Conservation (phyloP, 2,113 vertebrate genomes). For the Cromileptes altivelis region DNA sequence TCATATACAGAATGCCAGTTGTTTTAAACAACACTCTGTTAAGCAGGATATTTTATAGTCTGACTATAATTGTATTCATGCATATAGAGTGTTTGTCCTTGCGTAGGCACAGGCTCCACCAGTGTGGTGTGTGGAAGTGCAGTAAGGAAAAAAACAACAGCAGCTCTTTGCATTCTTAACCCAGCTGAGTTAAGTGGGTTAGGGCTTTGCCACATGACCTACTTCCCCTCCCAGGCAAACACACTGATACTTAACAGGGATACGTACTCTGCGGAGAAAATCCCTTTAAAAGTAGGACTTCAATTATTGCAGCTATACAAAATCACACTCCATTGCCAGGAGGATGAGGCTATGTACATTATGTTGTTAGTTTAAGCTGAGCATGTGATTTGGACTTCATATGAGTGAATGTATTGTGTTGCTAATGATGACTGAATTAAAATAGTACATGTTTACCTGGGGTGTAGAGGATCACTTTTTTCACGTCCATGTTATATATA, state of each 20-base stretch:
- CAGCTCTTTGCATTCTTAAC: constrained; percentile 66
- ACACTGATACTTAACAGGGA: constrained; percentile 36
- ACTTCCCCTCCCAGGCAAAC: constrained; percentile 63
- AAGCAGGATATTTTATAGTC: not conserved
- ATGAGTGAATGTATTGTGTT: not conserved
- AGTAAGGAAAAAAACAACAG: constrained; percentile 65
- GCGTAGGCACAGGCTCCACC: not conserved
- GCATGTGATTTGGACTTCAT: not conserved
- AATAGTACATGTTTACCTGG: not conserved
- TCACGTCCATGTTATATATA: not conserved
- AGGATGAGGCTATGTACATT: not conserved
- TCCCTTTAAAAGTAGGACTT: constrained; percentile 58
- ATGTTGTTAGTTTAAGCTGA: not conserved
- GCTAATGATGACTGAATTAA: not conserved
- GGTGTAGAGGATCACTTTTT: not conserved
- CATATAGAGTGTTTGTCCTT: not conserved
- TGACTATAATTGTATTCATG: not conserved
- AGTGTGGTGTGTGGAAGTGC: constrained; percentile 15
- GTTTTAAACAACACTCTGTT: no score
- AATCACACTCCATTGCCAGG: constrained; percentile 4
- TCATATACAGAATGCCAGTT: no score
- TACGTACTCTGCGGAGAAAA: constrained; percentile 56
- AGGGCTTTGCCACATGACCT: constrained; percentile 76
- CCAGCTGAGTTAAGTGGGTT: constrained; percentile 72
- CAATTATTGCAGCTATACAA: constrained; percentile 40